Evolutionary conservation across 2,888 invertebrate genomes (phyloP).

Genomic region (Ptychoptera albimana): DNA sequence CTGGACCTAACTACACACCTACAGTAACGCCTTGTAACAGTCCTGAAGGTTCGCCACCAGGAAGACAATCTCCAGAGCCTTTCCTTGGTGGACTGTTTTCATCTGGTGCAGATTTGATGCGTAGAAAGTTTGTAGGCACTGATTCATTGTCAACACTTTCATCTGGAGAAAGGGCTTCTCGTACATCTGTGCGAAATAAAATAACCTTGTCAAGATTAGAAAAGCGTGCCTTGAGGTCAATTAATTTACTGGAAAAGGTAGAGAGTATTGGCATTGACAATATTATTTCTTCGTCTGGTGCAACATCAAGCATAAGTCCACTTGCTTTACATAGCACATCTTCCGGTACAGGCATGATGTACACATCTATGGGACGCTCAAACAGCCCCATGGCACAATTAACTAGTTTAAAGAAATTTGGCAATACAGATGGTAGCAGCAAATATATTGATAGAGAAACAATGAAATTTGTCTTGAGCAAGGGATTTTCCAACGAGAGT

Average conservation of each 20-base stretch:
- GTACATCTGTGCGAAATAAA: slow-evolving; percentile 19
- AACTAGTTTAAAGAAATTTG: slow-evolving; percentile 47
- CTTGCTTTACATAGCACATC: slow-evolving; percentile 36
- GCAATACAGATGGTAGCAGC: slow-evolving; percentile 22
- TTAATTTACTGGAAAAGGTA: slow-evolving; percentile 45
- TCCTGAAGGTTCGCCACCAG: slow-evolving; percentile 47
- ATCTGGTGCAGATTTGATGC: slow-evolving; percentile 47
- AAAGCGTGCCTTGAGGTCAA: slow-evolving; percentile 32
- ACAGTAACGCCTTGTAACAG: slow-evolving; percentile 82
- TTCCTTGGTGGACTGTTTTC: slow-evolving; percentile 39
- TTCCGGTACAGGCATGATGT: slow-evolving; percentile 19
- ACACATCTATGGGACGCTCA: slow-evolving; percentile 34
- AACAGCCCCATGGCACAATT: slow-evolving; percentile 69
- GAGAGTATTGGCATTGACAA: slow-evolving; percentile 52
- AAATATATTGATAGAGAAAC: slow-evolving; percentile 32
- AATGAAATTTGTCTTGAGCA: slow-evolving; percentile 23
- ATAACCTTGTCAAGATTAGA: slow-evolving; percentile 26
- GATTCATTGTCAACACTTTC: slow-evolving; percentile 16
- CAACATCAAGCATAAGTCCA: neutral
- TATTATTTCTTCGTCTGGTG: slow-evolving; percentile 38
- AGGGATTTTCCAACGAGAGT: slow-evolving; percentile 16
- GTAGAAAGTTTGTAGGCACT: slow-evolving; percentile 42
- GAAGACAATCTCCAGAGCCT: slow-evolving; percentile 29
- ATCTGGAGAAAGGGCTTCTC: slow-evolving; percentile 16
- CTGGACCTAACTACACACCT: slow-evolving; percentile 50